Base-by-base conservation (phyloP, 2,888 invertebrate species). In the Temnothorax unifasciatus region DNA sequence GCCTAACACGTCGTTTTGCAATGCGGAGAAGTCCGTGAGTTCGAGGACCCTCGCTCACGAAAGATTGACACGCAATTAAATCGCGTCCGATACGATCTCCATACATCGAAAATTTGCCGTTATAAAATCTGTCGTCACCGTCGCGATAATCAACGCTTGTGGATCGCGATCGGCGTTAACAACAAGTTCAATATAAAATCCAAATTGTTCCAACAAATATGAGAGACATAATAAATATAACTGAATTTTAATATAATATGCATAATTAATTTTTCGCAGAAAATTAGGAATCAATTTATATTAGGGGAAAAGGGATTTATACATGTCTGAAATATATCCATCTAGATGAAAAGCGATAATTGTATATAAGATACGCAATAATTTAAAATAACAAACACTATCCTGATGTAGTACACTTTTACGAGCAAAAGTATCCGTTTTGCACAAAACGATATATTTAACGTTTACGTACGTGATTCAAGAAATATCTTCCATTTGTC, bases 11-110 rank as follows among this genome's bases (percentile, higher is more conserved):
- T 77, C 77, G 68, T 9, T 29, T 54, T 25, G 54, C 5, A 38
- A 41, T 54, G n/a, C n/a, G 9, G 63, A 66, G 54, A 68, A 66
- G 41, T 66, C 41, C 66, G n/a, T 57, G 41, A 57, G 41, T 18
- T 77, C n/a, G 52, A 77, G 77, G 41, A 41, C 41, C 13, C 77
- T 77, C 29, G 8, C 41, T 77, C 68, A 68, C 15, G 68, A 54
- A 66, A 68, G 68, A 77, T 54, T 77, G 77, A 77, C 68, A 54
- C 5, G 77, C 77, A 76, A 77, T 77, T 77, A 68, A 77, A 68
- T 77, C 64, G 50, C 11, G 47, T 64, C 52, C 66, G 50, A 63
- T 38, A 38, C 8, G 52, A 54, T 38, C 18, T 15, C 38, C 25
- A 1, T 25, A 13, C 18, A 77, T 77, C 13, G 13, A 54, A 68